Evolutionary conservation across 1,140 invertebrate genomes (phyloP).

Genomic region (Drosophila sulfurigaster): DNA sequence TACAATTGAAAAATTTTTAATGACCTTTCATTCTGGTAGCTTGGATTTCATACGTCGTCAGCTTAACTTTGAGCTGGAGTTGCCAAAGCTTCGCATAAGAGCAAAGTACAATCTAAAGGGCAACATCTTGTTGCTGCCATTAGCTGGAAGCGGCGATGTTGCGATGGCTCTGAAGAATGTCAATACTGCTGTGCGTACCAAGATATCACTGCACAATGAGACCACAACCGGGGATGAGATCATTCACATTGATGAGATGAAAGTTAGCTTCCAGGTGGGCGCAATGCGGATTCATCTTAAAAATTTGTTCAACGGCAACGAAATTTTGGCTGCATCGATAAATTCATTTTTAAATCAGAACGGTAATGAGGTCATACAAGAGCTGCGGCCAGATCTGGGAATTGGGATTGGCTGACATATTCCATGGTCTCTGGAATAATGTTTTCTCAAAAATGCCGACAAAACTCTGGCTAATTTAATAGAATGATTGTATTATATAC

Average conservation of each 20-base stretch:
- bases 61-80: constrained; percentile 86
- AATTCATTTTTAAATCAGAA: constrained; percentile 92
- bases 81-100: constrained; percentile 86
- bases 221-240: constrained; percentile 84
- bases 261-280: constrained; percentile 86
- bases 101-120: constrained; percentile 87
- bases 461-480: constrained; percentile 89
- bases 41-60: constrained; percentile 85
- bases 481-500: constrained; percentile 39
- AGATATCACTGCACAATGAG: constrained; percentile 84
- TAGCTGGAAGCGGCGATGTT: constrained; percentile 86
- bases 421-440: constrained; percentile 90
- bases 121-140: constrained; percentile 86
- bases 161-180: constrained; percentile 85
- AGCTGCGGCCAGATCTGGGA: constrained; percentile 92
- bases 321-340: constrained; percentile 85
- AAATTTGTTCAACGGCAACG: constrained; percentile 86
- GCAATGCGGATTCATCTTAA: constrained; percentile 86
- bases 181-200: constrained; percentile 86
- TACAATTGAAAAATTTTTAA: not conserved
- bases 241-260: constrained; percentile 86
- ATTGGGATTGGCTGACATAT: constrained; percentile 90
- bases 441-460: constrained; percentile 92
- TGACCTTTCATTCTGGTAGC: constrained; percentile 48
- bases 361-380: constrained; percentile 92